These are phyloP conservation scores for Cyprinodon tularosa DNA, from an alignment of 2,113 vertebrate species.

Conservation along the genomic window DNA sequence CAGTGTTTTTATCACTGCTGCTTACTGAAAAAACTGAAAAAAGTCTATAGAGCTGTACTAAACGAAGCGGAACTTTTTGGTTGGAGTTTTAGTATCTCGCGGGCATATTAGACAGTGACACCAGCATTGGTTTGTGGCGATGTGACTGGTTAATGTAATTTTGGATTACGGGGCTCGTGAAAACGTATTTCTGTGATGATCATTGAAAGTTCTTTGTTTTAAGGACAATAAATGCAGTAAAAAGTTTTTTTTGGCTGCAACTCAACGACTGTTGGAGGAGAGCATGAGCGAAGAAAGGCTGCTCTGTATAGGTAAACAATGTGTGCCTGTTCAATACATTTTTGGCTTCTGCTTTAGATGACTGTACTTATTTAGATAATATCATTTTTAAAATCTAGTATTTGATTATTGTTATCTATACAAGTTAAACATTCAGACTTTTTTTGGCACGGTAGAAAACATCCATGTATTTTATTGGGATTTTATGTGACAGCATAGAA, in stretches of 20 bases:
- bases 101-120: constrained; percentile 33
- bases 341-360: no score
- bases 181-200: not conserved
- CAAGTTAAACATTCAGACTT: not conserved
- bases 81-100: constrained; percentile 4
- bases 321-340: not conserved
- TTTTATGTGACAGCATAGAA: not conserved
- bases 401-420: not conserved
- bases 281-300: constrained; percentile 54
- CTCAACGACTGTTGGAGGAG: not conserved
- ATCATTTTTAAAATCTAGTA: no score
- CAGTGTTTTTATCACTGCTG: no score
- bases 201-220: not conserved
- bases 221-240: not conserved
- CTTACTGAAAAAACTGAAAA: no score
- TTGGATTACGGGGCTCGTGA: not conserved
- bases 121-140: constrained; percentile 16
- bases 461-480: not conserved
- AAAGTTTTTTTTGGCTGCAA: not conserved
- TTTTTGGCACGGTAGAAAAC: not conserved
- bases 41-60: no score
- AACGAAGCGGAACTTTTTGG: constrained; percentile 33
- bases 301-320: constrained; percentile 52
- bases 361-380: no score
- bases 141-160: not conserved